phyloP scores from a whole-genome alignment of 2,113 vertebrate species.

The Plecotus auritus region DNA sequence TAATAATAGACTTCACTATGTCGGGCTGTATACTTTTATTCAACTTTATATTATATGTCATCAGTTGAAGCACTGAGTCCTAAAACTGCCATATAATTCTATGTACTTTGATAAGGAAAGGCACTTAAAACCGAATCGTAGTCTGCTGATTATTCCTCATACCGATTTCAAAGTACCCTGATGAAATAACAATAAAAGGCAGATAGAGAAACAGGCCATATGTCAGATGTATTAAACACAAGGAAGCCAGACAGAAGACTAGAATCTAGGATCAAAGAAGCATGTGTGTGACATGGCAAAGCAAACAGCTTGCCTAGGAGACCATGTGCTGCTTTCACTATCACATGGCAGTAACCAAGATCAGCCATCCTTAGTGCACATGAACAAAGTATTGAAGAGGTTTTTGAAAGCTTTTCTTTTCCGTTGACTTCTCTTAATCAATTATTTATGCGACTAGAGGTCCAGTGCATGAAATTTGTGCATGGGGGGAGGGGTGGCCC shows the following conservation, averaged over 20 bases:
- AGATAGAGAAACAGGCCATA: constrained; percentile 12
- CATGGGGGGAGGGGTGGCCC: no score
- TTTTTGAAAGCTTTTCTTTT: background rate
- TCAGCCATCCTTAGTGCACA: rapidly evolving
- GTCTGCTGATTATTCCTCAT: background rate
- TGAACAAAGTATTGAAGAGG: background rate
- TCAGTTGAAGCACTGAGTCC: constrained; percentile 4
- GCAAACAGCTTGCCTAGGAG: background rate
- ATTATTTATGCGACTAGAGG: background rate
- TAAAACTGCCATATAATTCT: constrained; percentile 26
- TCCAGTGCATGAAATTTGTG: no score
- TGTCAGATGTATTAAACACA: constrained; percentile 15
- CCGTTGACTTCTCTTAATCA: background rate
- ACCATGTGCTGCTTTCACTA: rapidly evolving
- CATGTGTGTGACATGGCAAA: background rate
- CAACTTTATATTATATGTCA: constrained; percentile 3
- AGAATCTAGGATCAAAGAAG: background rate
- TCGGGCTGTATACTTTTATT: constrained; percentile 33
- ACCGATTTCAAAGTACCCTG: background rate
- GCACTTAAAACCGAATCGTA: constrained; percentile 2
- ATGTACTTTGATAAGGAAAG: constrained; percentile 66
- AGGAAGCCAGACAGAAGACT: background rate
- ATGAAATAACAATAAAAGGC: constrained; percentile 25
- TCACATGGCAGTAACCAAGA: background rate
- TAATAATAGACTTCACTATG: constrained; percentile 18